Percentiles rank a stretch among this genome's conserved stretches.
Evolutionary conservation across 2,797 vertebrate genomes (phyloP).

Genomic region (Muscicapa striata): DNA sequence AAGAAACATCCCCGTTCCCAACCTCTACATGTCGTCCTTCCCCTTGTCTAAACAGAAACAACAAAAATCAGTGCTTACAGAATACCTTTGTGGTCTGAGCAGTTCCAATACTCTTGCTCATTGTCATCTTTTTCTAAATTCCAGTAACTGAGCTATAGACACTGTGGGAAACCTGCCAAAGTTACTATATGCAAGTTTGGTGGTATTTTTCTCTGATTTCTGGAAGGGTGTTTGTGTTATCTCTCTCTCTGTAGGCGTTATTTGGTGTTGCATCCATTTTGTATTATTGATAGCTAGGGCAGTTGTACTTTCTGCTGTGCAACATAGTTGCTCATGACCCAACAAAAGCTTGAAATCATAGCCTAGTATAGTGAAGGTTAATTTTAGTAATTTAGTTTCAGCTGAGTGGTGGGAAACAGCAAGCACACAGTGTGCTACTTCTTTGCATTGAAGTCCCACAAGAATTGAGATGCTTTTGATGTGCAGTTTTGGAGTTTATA

Average conservation of each 20-base stretch:
- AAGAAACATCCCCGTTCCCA: background rate
- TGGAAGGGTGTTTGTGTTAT: background rate
- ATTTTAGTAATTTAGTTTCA: background rate
- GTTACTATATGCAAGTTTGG: background rate
- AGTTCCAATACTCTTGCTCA: background rate
- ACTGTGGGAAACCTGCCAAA: background rate
- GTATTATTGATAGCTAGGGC: background rate
- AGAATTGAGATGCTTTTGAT: background rate
- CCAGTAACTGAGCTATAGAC: background rate
- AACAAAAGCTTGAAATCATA: background rate
- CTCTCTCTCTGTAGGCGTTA: background rate
- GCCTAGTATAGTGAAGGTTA: background rate
- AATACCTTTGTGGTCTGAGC: background rate
- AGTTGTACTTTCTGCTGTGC: background rate
- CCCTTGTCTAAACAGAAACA: background rate
- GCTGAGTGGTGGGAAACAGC: background rate
- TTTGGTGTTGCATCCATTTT: background rate
- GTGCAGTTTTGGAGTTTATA: background rate
- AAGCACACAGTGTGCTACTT: background rate
- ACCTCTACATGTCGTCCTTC: fast-evolving
- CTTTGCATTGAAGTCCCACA: background rate
- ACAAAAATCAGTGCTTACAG: background rate
- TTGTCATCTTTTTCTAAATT: background rate
- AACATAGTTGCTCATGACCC: background rate
- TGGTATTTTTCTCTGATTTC: background rate